Percentiles rank a stretch among this genome's conserved stretches.
Conservation (phyloP, 2,113 vertebrate genomes). For the Pseudorhombus dupliciocellatus region DNA sequence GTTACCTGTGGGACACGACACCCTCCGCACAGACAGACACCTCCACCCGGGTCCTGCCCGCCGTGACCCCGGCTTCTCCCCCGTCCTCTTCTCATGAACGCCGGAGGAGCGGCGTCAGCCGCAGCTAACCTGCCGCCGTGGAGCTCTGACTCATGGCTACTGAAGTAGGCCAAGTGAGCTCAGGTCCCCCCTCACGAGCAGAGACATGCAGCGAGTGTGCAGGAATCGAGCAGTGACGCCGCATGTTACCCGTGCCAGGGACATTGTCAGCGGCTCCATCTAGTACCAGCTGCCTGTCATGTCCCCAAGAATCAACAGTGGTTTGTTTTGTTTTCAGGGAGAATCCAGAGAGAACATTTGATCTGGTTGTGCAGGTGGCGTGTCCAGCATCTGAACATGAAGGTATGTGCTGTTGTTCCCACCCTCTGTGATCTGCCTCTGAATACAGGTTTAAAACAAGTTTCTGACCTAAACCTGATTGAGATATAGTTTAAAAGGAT, state of each 20-base stretch:
- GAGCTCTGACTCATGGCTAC: constrained; percentile 1
- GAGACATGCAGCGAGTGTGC: not conserved
- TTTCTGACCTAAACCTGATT: too few species aligned
- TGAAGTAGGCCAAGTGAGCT: constrained; percentile 9
- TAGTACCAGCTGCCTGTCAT: not conserved
- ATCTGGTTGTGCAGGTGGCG: constrained; percentile 92
- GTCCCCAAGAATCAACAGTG: not conserved
- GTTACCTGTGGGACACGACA: constrained; percentile 4
- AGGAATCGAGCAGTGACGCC: not conserved
- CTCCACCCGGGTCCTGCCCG: too few species aligned
- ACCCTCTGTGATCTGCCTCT: not conserved
- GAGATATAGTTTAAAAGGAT: too few species aligned
- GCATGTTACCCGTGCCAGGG: not conserved
- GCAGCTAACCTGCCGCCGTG: not conserved
- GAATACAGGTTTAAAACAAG: not conserved
- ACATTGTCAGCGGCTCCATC: not conserved
- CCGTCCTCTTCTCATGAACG: not conserved
- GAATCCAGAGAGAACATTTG: constrained; percentile 94
- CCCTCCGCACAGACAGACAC: not conserved
- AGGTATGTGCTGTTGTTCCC: constrained; percentile 80
- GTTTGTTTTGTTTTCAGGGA: constrained; percentile 79
- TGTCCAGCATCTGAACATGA: constrained; percentile 90
- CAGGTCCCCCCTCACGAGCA: not conserved
- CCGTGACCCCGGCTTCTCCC: too few species aligned
- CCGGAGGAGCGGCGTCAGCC: not conserved